Evolutionary conservation across 2,113 vertebrate genomes (phyloP), one percentile per base, ranked within the genome.

Genomic region (Entomyzon cyanotis): DNA sequence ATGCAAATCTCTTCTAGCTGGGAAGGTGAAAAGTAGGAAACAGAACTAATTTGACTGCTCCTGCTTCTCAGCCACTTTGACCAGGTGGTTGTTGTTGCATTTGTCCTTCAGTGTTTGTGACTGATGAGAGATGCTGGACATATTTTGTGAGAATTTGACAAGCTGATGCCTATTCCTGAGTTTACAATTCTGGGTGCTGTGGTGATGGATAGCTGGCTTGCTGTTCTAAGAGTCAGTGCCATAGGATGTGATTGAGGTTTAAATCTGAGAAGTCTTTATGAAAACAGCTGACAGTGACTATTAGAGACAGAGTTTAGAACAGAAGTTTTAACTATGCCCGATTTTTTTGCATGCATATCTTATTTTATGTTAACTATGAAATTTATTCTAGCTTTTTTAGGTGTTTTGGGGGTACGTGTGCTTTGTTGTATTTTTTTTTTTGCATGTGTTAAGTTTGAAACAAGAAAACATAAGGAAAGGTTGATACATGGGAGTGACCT

Each of bases 81-180:
- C 63, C 64, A 69, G 71, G 23, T 7, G 10, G 46, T 7, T 49
- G 39, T 76, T 88, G 20, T 75, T 78, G 33, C 18, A 56, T 70
- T 96, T 86, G 47, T 84, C 92, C n/a, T 93, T 96, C 88, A 80
- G 46, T 85, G 20, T 8, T 47, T 77, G 53, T 95, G 87, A 96
- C 68, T 73, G 80, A 94, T 92, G 89, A 76, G 62, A 58, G 8
- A 50, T 59, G 53, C 33, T 83, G 83, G 52, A 73, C 33, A 74
- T 93, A 95, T 94, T 90, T 94, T 91, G 30, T 86, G 81, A 94
- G 52, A 73, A 59, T 75, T 69, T 96, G 96, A 94, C 89, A 97
- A 89, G 55, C 59, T 53, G 50, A 91, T 88, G 73, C 46, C 53
- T 63, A 46, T 79, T 95, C n/a, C 68, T 65, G 63, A 83, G 73